Conservation (phyloP, 2,797 vertebrate species). For the Streptopelia turtur region DNA sequence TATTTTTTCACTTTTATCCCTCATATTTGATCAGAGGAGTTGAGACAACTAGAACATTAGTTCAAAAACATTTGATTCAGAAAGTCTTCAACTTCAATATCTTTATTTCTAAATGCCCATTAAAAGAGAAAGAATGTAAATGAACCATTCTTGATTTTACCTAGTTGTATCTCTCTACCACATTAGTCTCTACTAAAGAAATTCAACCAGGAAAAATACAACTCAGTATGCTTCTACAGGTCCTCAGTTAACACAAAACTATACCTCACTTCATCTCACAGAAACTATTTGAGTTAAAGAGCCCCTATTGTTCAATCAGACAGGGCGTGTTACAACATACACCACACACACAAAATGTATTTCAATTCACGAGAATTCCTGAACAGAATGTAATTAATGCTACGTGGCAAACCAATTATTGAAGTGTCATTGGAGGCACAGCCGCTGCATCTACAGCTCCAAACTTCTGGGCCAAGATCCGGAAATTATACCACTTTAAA, state of each 20-base stretch:
- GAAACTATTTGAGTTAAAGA: background rate
- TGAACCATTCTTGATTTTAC: background rate
- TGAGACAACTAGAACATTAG: background rate
- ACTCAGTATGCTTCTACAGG: background rate
- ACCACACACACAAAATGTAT: background rate
- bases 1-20: background rate
- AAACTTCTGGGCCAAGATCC: slow-evolving; percentile 42
- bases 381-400: slow-evolving; percentile 37
- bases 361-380: background rate
- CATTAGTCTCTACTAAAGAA: background rate
- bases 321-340: background rate
- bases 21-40: background rate
- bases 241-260: background rate
- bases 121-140: background rate
- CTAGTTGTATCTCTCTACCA: background rate
- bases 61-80: background rate
- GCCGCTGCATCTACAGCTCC: slow-evolving; percentile 6
- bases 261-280: background rate
- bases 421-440: slow-evolving; percentile 44
- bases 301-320: background rate
- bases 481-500: slow-evolving; percentile 56
- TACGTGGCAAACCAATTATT: slow-evolving; percentile 54
- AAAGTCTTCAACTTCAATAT: background rate
- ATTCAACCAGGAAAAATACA: background rate
- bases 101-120: background rate